Conservation (phyloP, 2,888 invertebrate species). For the Tipula confusa region DNA sequence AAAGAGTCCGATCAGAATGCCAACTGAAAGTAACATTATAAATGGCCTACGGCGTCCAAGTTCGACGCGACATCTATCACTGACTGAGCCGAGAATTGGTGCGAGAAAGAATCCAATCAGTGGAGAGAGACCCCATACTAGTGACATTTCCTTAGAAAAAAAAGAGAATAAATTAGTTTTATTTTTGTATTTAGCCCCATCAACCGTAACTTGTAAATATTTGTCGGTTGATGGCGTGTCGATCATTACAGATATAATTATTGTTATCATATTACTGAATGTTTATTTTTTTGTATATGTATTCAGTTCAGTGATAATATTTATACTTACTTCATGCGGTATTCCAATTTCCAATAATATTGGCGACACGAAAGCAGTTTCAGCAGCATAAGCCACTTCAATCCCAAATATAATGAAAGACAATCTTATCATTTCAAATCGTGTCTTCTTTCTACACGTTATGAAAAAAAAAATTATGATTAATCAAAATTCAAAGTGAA, state of each 20-base stretch:
- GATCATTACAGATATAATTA: background rate
- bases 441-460: slow-evolving; percentile 40
- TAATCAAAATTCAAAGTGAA: slow-evolving; percentile 4
- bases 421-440: slow-evolving; percentile 45
- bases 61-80: slow-evolving; percentile 55
- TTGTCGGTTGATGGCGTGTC: background rate
- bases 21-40: slow-evolving; percentile 55
- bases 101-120: slow-evolving; percentile 49
- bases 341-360: slow-evolving; percentile 59
- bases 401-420: slow-evolving; percentile 53
- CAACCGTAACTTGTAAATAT: background rate
- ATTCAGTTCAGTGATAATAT: background rate
- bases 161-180: background rate
- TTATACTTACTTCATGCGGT: slow-evolving; percentile 47
- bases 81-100: slow-evolving; percentile 55
- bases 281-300: background rate
- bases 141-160: slow-evolving; percentile 52
- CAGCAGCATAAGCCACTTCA: slow-evolving; percentile 63
- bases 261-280: background rate
- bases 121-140: slow-evolving; percentile 51
- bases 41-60: slow-evolving; percentile 59
- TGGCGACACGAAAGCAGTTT: slow-evolving; percentile 63
- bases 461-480: background rate
- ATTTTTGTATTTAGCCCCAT: background rate
- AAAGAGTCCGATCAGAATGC: slow-evolving; percentile 54